These are phyloP conservation scores for Pseudolycoriella hygida DNA, from an alignment of 2,888 invertebrate species.

Conservation along the genomic window DNA sequence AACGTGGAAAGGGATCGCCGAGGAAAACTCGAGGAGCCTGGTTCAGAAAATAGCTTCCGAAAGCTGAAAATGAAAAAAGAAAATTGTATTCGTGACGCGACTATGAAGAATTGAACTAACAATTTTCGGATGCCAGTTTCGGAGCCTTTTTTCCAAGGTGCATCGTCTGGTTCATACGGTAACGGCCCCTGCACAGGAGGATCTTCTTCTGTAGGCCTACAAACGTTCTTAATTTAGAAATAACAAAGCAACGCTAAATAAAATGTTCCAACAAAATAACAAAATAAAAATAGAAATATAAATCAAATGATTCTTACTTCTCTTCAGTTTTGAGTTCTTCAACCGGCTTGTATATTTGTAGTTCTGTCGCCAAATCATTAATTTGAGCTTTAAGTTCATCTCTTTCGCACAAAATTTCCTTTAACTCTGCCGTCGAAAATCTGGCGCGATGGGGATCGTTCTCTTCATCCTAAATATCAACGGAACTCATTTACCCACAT, in stretches of 20 bases:
- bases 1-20: conserved; percentile 63
- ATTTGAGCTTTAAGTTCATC: conserved; percentile 87
- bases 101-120: conserved; percentile 36
- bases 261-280: background rate
- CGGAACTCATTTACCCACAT: no score
- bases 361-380: conserved; percentile 81
- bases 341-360: conserved; percentile 4
- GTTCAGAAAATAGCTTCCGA: conserved; percentile 74
- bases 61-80: conserved; percentile 40
- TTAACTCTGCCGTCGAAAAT: conserved; percentile 42
- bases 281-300: no score
- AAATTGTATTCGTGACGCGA: background rate
- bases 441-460: conserved; percentile 61
- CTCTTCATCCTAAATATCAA: conserved; percentile 19
- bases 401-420: conserved; percentile 47
- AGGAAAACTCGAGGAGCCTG: conserved; percentile 42
- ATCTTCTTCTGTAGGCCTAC: conserved; percentile 47
- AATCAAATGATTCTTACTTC: background rate
- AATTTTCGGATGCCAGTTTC: conserved; percentile 83
- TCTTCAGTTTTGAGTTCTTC: background rate
- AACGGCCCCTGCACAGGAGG: conserved; percentile 92
- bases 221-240: conserved; percentile 14
- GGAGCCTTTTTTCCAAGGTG: conserved; percentile 69
- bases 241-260: background rate
- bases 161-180: conserved; percentile 92